Evolutionary conservation across 2,797 vertebrate genomes (phyloP), one percentile per base, ranked within the genome.

Genomic region (Notolepis coatsorum): DNA sequence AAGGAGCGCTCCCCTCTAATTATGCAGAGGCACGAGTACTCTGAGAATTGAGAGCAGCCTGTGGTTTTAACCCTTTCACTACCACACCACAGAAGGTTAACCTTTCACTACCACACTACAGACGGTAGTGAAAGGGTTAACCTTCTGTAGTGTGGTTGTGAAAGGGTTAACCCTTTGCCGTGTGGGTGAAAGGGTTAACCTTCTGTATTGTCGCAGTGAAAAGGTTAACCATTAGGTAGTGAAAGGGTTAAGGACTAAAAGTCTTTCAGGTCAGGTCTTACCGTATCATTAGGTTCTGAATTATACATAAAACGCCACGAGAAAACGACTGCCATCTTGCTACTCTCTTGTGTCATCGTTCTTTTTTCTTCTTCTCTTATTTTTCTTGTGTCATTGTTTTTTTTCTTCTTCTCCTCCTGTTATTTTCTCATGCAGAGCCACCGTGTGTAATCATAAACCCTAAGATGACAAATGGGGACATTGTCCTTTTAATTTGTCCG

Each of bases 1-100:
- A 91, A 90, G 79, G 73, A 87, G 71, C 42, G 60, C 68, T 82
- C 15, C 74, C 56, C 82, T 88, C 71, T 88, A 92, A 92, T 88
- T 88, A 89, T 79, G 76, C 88, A 77, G 70, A 68, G 73, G 63
- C 75, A 73, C n/a, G 47, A 77, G 74, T 38, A 30, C 15, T 38
- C 51, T 46, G 30, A 25, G 33, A 17, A 10, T 31, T 46, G 7
- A 35, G 12, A n/a, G n/a, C n/a, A n/a, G n/a, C n/a, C n/a, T n/a
- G n/a, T n/a, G n/a, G n/a, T n/a, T n/a, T n/a, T n/a, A n/a, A n/a
- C n/a, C n/a, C n/a, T n/a, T n/a, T n/a, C n/a, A n/a, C n/a, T n/a
- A n/a, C n/a, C n/a, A n/a, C n/a, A n/a, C n/a, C n/a, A n/a, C n/a
- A n/a, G n/a, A n/a, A n/a, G n/a, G n/a, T n/a, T n/a, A n/a, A n/a